Percentiles rank a stretch among this genome's conserved stretches.
phyloP scores from a whole-genome alignment of 2,888 invertebrate genomes.

The Cephus runcator region DNA sequence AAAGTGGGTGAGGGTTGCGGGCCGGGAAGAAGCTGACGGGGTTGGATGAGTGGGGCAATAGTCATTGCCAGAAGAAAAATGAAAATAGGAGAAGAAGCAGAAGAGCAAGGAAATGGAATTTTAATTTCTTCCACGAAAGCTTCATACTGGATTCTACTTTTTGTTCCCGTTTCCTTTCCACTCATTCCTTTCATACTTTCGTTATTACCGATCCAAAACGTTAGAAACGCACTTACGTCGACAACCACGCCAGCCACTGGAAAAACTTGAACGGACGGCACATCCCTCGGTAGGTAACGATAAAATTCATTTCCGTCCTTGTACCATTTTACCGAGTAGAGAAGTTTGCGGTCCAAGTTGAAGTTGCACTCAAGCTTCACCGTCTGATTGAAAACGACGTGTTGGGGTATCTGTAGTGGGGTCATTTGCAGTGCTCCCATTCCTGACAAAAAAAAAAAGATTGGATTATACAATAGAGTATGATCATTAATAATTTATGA shows the following conservation, averaged over 20 bases:
- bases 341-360: slow-evolving; percentile 62
- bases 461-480: neutral
- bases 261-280: slow-evolving; percentile 62
- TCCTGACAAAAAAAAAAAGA: slow-evolving; percentile 29
- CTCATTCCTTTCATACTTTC: neutral
- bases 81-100: neutral
- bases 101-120: neutral
- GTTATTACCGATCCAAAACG: neutral
- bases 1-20: neutral
- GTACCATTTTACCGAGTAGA: slow-evolving; percentile 67
- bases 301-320: slow-evolving; percentile 65
- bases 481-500: neutral
- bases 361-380: slow-evolving; percentile 66
- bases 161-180: neutral
- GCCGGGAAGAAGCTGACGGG: neutral
- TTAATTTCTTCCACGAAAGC: neutral
- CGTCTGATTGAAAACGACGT: slow-evolving; percentile 63
- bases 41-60: neutral
- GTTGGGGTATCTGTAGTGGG: slow-evolving; percentile 63
- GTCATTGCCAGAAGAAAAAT: neutral
- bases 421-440: slow-evolving; percentile 60
- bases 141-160: neutral
- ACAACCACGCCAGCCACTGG: slow-evolving; percentile 62
- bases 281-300: slow-evolving; percentile 63
- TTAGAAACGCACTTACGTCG: slow-evolving; percentile 56